A percentile compares a stretch with the other conserved stretches of the same genome.
These are phyloP conservation scores for Valencia hispanica DNA, from an alignment of 2,797 vertebrate species.

Conservation along the genomic window DNA sequence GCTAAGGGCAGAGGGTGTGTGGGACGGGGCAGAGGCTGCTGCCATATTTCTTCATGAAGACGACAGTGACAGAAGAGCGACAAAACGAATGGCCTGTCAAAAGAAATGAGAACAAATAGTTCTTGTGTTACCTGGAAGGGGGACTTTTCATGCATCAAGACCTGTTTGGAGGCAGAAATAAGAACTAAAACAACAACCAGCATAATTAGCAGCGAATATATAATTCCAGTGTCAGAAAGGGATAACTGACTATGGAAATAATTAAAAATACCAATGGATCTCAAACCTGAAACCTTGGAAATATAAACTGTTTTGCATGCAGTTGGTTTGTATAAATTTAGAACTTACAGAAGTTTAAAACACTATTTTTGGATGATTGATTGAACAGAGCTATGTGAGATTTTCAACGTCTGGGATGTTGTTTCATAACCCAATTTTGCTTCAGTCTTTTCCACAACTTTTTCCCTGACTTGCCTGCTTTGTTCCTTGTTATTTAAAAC, in stretches of 20 bases:
- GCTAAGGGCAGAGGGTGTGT: conserved; percentile 69
- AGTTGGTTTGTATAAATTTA: not conserved
- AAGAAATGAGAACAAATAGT: conserved; percentile 84
- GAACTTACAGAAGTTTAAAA: not conserved
- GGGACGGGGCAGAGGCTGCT: conserved; percentile 69
- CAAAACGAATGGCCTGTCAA: conserved; percentile 85
- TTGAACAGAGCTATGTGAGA: too few species aligned
- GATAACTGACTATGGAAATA: not conserved
- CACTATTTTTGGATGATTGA: not conserved
- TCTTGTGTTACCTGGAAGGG: conserved; percentile 70
- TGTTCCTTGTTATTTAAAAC: too few species aligned
- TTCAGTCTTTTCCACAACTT: too few species aligned
- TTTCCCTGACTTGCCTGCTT: too few species aligned
- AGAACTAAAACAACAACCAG: conserved; percentile 42
- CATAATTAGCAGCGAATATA: conserved; percentile 28
- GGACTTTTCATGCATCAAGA: conserved; percentile 79
- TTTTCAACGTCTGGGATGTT: too few species aligned
- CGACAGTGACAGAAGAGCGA: conserved; percentile 80
- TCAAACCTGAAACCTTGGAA: not conserved
- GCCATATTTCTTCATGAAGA: conserved; percentile 87
- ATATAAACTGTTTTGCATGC: not conserved
- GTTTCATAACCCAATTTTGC: too few species aligned
- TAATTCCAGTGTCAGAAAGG: not conserved
- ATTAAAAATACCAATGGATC: not conserved
- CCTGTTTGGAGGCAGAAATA: conserved; percentile 57